These are phyloP conservation scores for Poicephalus meyeri DNA, from an alignment of 2,113 vertebrate species.

Conservation along the genomic window DNA sequence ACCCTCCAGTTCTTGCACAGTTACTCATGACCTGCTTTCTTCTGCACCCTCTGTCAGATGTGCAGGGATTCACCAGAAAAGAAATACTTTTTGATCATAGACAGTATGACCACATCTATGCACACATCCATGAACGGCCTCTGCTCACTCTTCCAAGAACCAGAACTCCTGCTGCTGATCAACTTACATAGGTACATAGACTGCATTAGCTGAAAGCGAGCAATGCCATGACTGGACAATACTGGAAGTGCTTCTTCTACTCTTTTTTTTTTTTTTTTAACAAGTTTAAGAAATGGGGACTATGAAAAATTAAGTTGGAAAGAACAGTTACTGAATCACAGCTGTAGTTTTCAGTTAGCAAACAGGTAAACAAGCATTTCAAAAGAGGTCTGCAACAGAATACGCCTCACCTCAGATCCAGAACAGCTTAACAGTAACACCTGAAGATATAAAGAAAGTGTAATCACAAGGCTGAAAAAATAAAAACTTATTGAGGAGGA, in stretches of 20 bases:
- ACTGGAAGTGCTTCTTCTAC: not conserved
- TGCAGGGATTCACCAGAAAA: not conserved
- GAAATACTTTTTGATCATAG: not conserved
- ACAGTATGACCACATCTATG: not conserved
- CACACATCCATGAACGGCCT: not conserved
- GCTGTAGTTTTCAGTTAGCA: not conserved
- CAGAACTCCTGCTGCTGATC: not conserved
- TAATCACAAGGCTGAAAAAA: not conserved
- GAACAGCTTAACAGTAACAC: not conserved
- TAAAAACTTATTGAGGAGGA: not conserved
- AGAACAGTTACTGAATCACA: not conserved
- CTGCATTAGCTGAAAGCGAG: accelerated
- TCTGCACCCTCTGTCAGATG: not conserved
- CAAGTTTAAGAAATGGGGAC: not conserved
- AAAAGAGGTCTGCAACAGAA: not conserved
- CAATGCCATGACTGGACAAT: not conserved
- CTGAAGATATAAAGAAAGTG: not conserved
- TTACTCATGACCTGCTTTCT: not conserved
- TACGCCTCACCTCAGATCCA: not conserved
- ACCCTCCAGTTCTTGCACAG: not conserved
- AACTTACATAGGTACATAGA: not conserved
- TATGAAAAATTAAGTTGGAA: not conserved
- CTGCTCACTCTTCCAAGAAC: not conserved
- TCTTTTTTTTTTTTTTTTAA: not conserved
- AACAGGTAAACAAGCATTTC: not conserved